Percentiles rank a stretch among this genome's conserved stretches.
Evolutionary conservation across 1,140 invertebrate genomes (phyloP).

Genomic region (Hormaphis cornu): DNA sequence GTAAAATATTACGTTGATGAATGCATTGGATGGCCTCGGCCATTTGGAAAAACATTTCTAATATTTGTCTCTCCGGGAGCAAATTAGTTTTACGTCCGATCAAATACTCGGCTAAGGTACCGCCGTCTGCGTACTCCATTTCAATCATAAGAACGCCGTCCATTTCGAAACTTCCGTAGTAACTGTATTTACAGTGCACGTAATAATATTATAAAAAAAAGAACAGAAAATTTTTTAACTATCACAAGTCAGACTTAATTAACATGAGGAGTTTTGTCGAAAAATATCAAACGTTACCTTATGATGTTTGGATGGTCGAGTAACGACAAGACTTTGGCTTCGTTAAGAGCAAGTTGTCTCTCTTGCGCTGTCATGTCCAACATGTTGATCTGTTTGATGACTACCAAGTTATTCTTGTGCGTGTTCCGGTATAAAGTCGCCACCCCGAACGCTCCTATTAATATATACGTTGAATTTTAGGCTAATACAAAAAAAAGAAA

Average conservation of each 20-base stretch:
- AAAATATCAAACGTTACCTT: constrained; percentile 41
- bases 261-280: too few relatives aligned
- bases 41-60: constrained; percentile 60
- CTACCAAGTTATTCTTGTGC: constrained; percentile 56
- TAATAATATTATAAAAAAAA: background rate
- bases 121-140: constrained; percentile 73
- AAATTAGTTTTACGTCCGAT: constrained; percentile 45
- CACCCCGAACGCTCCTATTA: constrained; percentile 61
- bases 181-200: constrained; percentile 44
- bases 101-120: constrained; percentile 55
- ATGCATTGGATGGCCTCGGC: constrained; percentile 60
- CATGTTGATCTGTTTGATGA: constrained; percentile 69
- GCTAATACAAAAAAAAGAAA: background rate
- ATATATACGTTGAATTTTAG: background rate
- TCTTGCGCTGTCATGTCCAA: constrained; percentile 58
- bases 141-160: constrained; percentile 66
- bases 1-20: constrained; percentile 63
- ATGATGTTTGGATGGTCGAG: constrained; percentile 67
- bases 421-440: constrained; percentile 60
- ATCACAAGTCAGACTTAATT: too few relatives aligned
- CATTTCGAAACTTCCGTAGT: constrained; percentile 65
- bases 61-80: constrained; percentile 54
- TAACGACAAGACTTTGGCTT: constrained; percentile 60
- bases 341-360: constrained; percentile 63
- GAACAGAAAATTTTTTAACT: background rate